A percentile compares a stretch with the other conserved stretches of the same genome.
Evolutionary conservation across 2,113 vertebrate genomes (phyloP).

Genomic region (Phylloscopus trochiloides): DNA sequence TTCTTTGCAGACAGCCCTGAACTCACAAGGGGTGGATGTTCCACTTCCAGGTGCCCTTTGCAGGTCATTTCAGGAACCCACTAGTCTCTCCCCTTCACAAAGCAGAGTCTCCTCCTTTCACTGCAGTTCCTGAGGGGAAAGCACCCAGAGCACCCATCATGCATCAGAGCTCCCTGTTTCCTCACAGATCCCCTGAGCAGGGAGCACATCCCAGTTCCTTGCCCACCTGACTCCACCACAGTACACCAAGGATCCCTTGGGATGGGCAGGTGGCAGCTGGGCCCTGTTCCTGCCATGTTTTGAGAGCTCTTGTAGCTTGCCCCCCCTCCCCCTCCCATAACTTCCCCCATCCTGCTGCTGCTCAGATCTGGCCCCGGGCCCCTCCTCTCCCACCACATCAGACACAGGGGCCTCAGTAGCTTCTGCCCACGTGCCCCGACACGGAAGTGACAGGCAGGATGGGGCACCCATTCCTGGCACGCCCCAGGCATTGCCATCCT

Average conservation of each 20-base stretch:
- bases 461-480: rapidly evolving
- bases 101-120: not conserved
- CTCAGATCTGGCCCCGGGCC: rapidly evolving
- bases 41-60: not conserved
- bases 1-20: not conserved
- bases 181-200: not conserved
- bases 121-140: not conserved
- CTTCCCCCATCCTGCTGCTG: not conserved
- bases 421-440: not conserved
- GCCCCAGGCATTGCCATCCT: not conserved
- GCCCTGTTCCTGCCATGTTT: not conserved
- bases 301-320: not conserved
- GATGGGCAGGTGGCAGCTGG: rapidly evolving
- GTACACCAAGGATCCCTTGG: not conserved
- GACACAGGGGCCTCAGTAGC: rapidly evolving
- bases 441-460: not conserved
- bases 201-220: not conserved
- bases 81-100: not conserved
- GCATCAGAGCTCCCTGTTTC: not conserved
- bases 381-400: not conserved
- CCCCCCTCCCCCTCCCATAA: not conserved
- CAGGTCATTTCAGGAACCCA: not conserved
- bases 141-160: not conserved
- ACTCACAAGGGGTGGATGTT: not conserved
- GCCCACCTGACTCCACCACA: not conserved